Evolutionary conservation across 2,113 vertebrate genomes (phyloP), one percentile per base, ranked within the genome.

Genomic region (Taurulus bubalis): DNA sequence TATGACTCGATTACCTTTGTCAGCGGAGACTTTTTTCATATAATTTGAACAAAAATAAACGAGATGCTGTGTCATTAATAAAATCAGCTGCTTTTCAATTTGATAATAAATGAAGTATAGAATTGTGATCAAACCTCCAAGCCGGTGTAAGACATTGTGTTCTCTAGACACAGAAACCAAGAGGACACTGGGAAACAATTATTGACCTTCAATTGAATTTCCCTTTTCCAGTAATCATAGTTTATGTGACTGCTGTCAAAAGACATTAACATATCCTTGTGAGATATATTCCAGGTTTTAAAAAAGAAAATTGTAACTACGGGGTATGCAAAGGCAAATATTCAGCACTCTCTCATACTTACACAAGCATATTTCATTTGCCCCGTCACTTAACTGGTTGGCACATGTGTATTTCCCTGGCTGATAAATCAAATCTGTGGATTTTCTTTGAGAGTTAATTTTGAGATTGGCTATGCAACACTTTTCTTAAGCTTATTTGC

Each of bases 381-480:
- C 20, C 15, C 36, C 26, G 28, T 70, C 47, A 36, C 8, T 45
- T 78, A 45, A 73, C 72, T 82, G 71, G 58, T 76, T 84, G 73
- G 77, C 26, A 86, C 84, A 80, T 85, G 74, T 83, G 68, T 77
- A 40, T 73, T 83, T 63, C 58, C 75, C 56, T 58, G 55, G 55
- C 55, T 58, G 24, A 28, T 58, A 28, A 28, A 7, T 28, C 26
- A 26, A 58, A 28, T 79, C 74, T 82, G 30, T 45, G 16, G 20
- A 34, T 55, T 12, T 55, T 26, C 26, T 55, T 55, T 24, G 4
- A 20, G 1, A 53, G 8, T 75, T 87, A 28, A 14, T 32, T 71
- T 75, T 72, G 14, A 58, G 26, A 69, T 53, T 82, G n/a, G 18
- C 69, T 75, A 66, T 63, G 68, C 77, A 71, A 68, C 60, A 51